A percentile compares a stretch with the other conserved stretches of the same genome.
Evolutionary conservation across 2,113 vertebrate species (phyloP).

Genomic region (Sisor rabdophorus): DNA sequence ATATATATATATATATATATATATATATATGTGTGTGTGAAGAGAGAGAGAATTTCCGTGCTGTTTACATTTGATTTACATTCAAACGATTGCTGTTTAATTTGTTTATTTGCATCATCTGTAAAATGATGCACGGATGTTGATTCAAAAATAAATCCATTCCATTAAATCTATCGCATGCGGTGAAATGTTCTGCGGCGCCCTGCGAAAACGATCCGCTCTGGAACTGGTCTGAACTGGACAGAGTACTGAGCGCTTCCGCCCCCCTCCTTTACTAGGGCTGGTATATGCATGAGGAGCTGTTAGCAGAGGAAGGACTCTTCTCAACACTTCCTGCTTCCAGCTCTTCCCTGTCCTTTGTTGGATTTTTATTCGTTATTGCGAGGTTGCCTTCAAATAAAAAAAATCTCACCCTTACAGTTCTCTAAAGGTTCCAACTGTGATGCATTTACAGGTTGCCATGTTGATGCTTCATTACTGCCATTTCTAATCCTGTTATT

Average conservation of each 20-base stretch:
- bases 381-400: too few relatives aligned
- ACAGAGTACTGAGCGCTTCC: constrained; percentile 55
- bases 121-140: too few relatives aligned
- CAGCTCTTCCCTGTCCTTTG: background rate
- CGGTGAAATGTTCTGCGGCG: constrained; percentile 9
- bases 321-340: constrained; percentile 33
- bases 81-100: too few relatives aligned
- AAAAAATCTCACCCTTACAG: background rate
- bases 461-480: background rate
- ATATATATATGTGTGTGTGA: too few relatives aligned
- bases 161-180: background rate
- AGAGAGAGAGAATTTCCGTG: too few relatives aligned
- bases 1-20: too few relatives aligned
- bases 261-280: background rate
- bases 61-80: too few relatives aligned
- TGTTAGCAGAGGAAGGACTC: constrained; percentile 1
- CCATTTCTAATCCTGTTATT: background rate
- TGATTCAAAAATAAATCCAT: background rate
- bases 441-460: constrained; percentile 4
- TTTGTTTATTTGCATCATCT: too few relatives aligned
- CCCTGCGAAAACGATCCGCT: constrained; percentile 50
- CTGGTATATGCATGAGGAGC: background rate
- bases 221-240: constrained; percentile 76
- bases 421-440: background rate
- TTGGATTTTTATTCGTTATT: background rate